Evolutionary conservation across 2,797 vertebrate genomes (phyloP).

Genomic region (Phrynocephalus forsythii): DNA sequence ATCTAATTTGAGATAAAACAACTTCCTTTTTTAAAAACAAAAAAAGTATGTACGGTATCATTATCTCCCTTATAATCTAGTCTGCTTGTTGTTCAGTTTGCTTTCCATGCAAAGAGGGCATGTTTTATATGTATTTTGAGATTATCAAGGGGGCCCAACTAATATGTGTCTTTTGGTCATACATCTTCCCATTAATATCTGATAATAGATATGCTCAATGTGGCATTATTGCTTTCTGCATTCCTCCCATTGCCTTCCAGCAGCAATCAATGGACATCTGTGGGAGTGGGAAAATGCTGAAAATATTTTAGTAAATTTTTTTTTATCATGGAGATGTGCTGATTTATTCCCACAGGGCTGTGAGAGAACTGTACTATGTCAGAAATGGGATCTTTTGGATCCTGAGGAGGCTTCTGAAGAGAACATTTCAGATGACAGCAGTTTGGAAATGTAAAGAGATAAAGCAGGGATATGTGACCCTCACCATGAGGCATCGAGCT

Average conservation of each 20-base stretch:
- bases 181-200: background rate
- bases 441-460: background rate
- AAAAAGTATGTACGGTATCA: too few relatives aligned
- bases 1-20: too few relatives aligned
- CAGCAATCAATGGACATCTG: background rate
- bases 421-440: background rate
- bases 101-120: too few relatives aligned
- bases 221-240: background rate
- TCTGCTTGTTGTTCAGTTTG: too few relatives aligned
- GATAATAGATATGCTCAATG: background rate
- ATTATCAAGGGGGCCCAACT: background rate
- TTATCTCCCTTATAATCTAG: too few relatives aligned
- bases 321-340: background rate
- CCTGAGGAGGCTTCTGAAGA: background rate
- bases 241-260: background rate
- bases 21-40: too few relatives aligned
- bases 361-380: background rate
- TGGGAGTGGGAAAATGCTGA: background rate
- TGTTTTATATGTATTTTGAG: too few relatives aligned
- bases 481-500: background rate
- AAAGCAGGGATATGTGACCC: background rate
- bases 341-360: background rate
- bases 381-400: background rate
- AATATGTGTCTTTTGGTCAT: background rate
- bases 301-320: background rate